phyloP scores from a whole-genome alignment of 1,140 invertebrate species.

The Solenopsis invicta region DNA sequence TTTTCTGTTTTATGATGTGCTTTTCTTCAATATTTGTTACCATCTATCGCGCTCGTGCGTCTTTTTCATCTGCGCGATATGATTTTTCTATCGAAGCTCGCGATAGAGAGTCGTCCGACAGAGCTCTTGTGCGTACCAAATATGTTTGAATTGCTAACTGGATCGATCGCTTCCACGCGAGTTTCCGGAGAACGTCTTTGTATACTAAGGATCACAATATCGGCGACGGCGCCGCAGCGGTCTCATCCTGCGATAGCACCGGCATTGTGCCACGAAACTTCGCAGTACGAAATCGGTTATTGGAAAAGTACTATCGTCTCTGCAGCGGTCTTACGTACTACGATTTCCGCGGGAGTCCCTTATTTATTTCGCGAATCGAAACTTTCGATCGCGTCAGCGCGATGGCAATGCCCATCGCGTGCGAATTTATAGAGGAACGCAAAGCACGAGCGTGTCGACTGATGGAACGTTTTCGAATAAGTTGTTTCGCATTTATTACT shows the following conservation, averaged over 20 bases:
- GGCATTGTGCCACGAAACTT: slow-evolving; percentile 32
- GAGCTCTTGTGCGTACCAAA: neutral
- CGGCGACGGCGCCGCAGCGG: neutral
- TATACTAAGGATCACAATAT: slow-evolving; percentile 15
- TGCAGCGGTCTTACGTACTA: neutral
- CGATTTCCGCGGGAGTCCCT: neutral
- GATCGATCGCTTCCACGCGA: neutral
- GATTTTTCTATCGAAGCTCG: neutral
- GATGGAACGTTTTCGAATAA: neutral
- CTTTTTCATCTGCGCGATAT: neutral
- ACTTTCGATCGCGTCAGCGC: slow-evolving; percentile 15
- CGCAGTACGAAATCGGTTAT: slow-evolving; percentile 44
- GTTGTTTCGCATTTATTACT: neutral
- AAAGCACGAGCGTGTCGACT: neutral
- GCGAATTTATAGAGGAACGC: neutral
- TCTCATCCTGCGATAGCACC: slow-evolving; percentile 10
- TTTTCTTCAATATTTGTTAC: neutral
- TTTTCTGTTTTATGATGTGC: too few relatives aligned
- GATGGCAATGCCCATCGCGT: neutral
- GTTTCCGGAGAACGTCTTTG: neutral
- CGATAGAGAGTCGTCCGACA: neutral
- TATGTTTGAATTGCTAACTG: slow-evolving; percentile 18
- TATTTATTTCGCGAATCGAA: slow-evolving; percentile 38
- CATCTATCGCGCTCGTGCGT: neutral
- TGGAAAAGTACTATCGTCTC: slow-evolving; percentile 29